These are phyloP conservation scores for Myanophis thanlyinensis DNA, from an alignment of 2,113 vertebrate genomes.

Conservation along the genomic window DNA sequence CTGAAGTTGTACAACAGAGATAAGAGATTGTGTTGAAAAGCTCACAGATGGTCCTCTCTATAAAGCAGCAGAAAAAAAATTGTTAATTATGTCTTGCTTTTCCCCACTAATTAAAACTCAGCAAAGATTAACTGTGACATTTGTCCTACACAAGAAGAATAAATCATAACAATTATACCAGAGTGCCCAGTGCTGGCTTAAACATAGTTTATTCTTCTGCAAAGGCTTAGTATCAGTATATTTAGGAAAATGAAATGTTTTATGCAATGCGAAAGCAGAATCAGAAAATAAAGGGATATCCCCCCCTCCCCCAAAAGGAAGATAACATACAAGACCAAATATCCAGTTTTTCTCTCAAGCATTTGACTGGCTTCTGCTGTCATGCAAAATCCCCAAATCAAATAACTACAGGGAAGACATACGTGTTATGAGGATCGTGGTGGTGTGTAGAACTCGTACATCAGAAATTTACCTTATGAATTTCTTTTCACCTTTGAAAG, in stretches of 20 bases:
- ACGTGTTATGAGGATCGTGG: neutral
- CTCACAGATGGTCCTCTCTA: conserved; percentile 44
- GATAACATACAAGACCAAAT: neutral
- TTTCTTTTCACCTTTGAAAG: neutral
- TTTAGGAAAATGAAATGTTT: neutral
- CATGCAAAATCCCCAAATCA: neutral
- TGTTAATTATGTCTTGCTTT: conserved; percentile 73
- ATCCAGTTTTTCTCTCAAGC: neutral
- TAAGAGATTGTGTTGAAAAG: conserved; percentile 33
- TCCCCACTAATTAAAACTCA: conserved; percentile 67
- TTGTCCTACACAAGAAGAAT: conserved; percentile 65
- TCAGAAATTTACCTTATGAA: neutral
- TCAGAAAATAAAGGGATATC: neutral
- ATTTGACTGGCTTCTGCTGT: neutral
- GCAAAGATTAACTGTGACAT: conserved; percentile 65
- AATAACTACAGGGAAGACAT: neutral
- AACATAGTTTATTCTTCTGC: conserved; percentile 55
- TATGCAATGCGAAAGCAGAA: neutral
- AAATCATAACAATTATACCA: conserved; percentile 70
- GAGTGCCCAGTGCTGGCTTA: conserved; percentile 47
- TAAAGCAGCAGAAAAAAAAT: conserved; percentile 53
- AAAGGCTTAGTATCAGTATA: conserved; percentile 39
- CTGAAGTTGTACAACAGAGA: conserved; percentile 12
- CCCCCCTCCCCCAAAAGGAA: neutral
- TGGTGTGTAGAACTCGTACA: neutral